phyloP scores from a whole-genome alignment of 1,140 invertebrate genomes.

The Colletes latitarsis region DNA sequence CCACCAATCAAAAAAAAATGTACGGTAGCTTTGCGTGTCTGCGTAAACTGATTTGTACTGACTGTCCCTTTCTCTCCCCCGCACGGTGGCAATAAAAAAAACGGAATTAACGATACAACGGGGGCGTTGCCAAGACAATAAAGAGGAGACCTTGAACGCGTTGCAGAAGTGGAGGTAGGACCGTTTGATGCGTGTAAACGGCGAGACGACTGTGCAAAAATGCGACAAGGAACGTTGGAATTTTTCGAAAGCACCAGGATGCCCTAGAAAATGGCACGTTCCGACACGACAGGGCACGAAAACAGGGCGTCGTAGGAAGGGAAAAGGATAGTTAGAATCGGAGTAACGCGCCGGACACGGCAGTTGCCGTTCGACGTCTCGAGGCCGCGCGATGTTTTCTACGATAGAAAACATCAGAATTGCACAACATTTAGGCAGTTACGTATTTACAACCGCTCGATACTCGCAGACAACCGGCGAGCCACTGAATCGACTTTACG shows the following conservation, averaged over 20 bases:
- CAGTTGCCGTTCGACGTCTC: conserved; percentile 7
- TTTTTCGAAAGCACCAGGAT: background rate
- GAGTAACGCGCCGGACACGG: conserved; percentile 10
- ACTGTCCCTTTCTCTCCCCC: too few species aligned
- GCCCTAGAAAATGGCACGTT: background rate
- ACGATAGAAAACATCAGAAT: conserved; percentile 39
- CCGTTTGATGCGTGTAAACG: background rate
- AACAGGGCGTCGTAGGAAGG: background rate
- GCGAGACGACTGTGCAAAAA: background rate
- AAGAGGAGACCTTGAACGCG: background rate
- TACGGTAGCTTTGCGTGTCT: too few species aligned
- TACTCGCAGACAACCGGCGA: too few species aligned
- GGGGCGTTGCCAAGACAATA: background rate
- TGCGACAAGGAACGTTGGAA: background rate
- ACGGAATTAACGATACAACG: background rate
- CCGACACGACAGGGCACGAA: background rate
- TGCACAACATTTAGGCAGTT: conserved; percentile 47
- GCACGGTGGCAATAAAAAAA: background rate
- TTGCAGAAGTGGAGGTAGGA: background rate
- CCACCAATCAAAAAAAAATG: too few species aligned
- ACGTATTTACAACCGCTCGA: conserved; percentile 1
- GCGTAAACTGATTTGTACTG: too few species aligned
- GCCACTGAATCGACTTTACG: background rate
- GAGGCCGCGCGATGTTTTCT: conserved; percentile 48
- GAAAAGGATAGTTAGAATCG: background rate